phyloP scores from a whole-genome alignment of 1,140 invertebrate genomes.

The Metopolophium dirhodum region DNA sequence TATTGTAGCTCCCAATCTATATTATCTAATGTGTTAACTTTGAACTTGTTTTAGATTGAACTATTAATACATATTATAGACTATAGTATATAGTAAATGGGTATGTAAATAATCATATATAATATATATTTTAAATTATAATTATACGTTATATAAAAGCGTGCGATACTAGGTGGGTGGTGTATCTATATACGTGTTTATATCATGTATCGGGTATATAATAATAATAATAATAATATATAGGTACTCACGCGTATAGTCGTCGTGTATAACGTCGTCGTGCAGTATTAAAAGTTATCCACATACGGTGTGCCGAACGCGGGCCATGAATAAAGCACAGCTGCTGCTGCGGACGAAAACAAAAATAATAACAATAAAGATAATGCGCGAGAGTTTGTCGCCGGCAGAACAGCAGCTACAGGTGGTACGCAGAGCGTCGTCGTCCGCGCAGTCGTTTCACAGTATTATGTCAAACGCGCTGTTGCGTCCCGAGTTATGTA shows the following conservation, averaged over 20 bases:
- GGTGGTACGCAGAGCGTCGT: neutral
- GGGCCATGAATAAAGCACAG: neutral
- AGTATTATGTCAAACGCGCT: slow-evolving; percentile 37
- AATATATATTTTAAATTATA: no score
- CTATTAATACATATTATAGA: no score
- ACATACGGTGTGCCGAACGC: neutral
- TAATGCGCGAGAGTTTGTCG: neutral
- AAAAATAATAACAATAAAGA: neutral
- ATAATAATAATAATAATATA: neutral
- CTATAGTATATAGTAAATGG: no score
- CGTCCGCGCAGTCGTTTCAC: neutral
- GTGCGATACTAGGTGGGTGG: no score
- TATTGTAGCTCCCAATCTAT: no score
- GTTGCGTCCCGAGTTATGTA: slow-evolving; percentile 39
- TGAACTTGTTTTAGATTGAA: no score
- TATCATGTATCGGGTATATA: neutral
- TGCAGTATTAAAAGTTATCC: neutral
- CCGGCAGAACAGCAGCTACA: no score
- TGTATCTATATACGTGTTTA: neutral
- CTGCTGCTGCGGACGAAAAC: neutral
- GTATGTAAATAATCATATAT: no score
- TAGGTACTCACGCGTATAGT: neutral
- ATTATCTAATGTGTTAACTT: no score
- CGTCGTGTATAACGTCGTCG: no score
- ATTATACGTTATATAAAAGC: no score